Percentiles rank a stretch among this genome's conserved stretches.
phyloP scores from a whole-genome alignment of 2,797 vertebrate species.

The Ara ararauna region DNA sequence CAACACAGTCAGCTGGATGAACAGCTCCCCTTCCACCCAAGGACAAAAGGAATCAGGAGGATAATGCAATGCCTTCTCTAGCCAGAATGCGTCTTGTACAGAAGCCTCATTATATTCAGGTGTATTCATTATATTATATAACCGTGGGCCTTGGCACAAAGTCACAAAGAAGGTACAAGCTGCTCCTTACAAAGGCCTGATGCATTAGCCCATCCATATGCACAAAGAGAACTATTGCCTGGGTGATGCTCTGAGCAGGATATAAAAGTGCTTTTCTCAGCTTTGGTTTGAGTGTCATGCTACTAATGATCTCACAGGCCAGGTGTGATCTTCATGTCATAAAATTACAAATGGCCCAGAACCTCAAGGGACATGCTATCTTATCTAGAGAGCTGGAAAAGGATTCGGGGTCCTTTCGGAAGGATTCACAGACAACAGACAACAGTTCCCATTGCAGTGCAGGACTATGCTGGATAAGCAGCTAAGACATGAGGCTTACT shows the following conservation, averaged over 20 bases:
- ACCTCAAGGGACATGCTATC: accelerated
- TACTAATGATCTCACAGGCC: background rate
- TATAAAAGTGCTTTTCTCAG: background rate
- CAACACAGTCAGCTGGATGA: background rate
- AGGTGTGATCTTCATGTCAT: background rate
- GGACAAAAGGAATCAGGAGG: background rate
- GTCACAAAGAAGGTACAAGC: background rate
- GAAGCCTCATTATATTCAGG: conserved; percentile 8
- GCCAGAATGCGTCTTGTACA: background rate
- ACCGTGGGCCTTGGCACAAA: background rate
- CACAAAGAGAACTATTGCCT: background rate
- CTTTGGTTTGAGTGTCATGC: background rate
- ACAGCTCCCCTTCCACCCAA: background rate
- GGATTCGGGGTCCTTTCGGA: background rate
- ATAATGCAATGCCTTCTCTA: background rate
- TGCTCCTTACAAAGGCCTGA: background rate
- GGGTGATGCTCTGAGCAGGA: accelerated
- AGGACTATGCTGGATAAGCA: background rate
- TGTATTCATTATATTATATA: background rate
- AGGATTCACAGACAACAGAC: background rate
- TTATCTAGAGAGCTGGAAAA: background rate
- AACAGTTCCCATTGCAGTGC: background rate
- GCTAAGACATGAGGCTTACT: background rate
- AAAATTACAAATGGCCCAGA: background rate
- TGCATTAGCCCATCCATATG: accelerated